Conservation (phyloP, 2,888 invertebrate genomes). For the Notodonta ziczac region DNA sequence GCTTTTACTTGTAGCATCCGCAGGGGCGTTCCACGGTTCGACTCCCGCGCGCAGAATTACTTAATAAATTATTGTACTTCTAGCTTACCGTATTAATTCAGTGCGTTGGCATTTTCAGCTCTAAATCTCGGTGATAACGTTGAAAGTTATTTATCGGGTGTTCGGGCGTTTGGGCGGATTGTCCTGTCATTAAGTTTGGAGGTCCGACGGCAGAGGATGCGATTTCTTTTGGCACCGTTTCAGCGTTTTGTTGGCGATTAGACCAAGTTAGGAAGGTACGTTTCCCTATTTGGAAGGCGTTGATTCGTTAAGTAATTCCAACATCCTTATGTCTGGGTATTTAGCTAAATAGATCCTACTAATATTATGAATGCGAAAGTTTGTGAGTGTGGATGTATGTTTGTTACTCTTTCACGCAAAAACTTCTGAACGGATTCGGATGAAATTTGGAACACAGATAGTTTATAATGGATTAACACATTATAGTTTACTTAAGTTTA, state of each 20-base stretch:
- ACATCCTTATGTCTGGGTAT: not conserved
- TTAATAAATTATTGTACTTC: constrained; percentile 57
- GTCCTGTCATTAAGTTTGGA: constrained; percentile 75
- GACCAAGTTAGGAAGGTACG: not conserved
- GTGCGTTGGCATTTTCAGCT: constrained; percentile 19
- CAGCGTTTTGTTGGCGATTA: not conserved
- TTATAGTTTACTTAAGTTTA: too few relatives aligned
- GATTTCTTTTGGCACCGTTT: constrained; percentile 66
- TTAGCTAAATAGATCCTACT: too few relatives aligned
- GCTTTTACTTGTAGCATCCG: constrained; percentile 76
- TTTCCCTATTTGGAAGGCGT: not conserved
- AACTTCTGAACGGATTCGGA: too few relatives aligned
- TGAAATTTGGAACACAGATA: too few relatives aligned
- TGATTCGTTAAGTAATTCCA: not conserved
- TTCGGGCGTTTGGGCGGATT: constrained; percentile 29
- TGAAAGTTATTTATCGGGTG: constrained; percentile 7
- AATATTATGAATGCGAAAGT: too few relatives aligned
- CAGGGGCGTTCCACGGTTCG: constrained; percentile 66
- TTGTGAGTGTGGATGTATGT: too few relatives aligned
- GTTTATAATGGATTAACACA: too few relatives aligned
- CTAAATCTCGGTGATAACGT: constrained; percentile 16
- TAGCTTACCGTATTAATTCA: constrained; percentile 21
- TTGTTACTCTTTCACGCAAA: too few relatives aligned
- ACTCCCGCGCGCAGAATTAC: constrained; percentile 63
- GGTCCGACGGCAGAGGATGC: constrained; percentile 64